phyloP scores from a whole-genome alignment of 2,113 vertebrate genomes.

The Larimichthys polyactis region DNA sequence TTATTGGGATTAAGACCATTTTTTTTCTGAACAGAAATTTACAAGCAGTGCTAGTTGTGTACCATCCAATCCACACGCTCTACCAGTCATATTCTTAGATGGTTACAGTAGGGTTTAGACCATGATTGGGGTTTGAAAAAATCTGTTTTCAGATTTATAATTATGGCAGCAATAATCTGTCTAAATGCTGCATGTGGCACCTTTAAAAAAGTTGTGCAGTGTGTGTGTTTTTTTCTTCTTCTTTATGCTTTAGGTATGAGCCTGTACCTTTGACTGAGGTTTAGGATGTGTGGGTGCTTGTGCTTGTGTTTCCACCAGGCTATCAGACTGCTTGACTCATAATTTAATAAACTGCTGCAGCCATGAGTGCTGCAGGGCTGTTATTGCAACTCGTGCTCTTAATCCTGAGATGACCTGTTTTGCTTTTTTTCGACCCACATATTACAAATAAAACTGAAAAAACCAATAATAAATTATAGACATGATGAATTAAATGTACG shows the following conservation, averaged over 20 bases:
- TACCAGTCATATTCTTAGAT: not conserved
- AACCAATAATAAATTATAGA: not conserved
- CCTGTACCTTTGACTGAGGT: not conserved
- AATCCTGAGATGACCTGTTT: too few species aligned
- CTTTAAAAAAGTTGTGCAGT: slow-evolving; percentile 13
- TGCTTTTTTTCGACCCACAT: too few species aligned
- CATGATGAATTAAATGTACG: not conserved
- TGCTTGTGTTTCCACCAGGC: not conserved
- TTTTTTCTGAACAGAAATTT: not conserved
- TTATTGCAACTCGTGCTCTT: too few species aligned
- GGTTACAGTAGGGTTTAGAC: too few species aligned
- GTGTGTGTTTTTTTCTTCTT: not conserved
- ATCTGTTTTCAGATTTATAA: not conserved
- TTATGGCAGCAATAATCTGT: not conserved
- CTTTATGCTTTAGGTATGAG: not conserved
- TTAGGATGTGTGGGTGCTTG: not conserved
- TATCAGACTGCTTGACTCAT: too few species aligned
- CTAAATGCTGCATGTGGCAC: slow-evolving; percentile 24
- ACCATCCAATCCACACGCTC: not conserved
- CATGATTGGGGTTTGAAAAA: not conserved
- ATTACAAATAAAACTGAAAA: too few species aligned
- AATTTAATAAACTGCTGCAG: too few species aligned
- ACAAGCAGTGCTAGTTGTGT: not conserved
- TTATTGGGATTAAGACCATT: not conserved
- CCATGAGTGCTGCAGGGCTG: too few species aligned